Conservation (phyloP, 1,140 invertebrate genomes). For the Meloidogyne hapla region DNA sequence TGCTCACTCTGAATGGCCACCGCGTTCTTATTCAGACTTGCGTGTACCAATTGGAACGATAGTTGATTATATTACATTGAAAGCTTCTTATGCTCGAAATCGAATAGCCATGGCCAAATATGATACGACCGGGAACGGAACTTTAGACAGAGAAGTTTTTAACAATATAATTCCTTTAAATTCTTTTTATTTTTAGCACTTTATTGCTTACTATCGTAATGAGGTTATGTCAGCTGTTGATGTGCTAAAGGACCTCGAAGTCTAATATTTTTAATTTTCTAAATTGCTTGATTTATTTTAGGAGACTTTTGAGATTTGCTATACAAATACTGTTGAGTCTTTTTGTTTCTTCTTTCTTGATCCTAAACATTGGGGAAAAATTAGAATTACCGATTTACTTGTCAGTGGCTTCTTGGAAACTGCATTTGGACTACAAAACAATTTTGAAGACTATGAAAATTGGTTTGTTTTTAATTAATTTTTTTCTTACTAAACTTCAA, state of each 20-base stretch:
- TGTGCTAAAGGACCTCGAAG: constrained; percentile 30
- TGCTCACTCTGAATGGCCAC: neutral
- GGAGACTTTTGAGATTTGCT: constrained; percentile 30
- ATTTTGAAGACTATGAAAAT: constrained; percentile 33
- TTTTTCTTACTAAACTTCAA: too few species aligned
- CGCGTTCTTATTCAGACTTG: neutral
- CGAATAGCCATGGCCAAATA: constrained; percentile 26
- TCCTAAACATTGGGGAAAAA: constrained; percentile 27
- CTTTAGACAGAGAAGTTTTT: constrained; percentile 22
- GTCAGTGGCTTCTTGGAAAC: constrained; percentile 41
- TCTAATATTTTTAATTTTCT: neutral
- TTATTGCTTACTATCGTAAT: constrained; percentile 19
- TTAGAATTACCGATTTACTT: constrained; percentile 35
- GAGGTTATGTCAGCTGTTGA: constrained; percentile 26
- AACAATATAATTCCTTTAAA: neutral
- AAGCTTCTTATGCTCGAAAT: constrained; percentile 15
- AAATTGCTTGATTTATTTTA: constrained; percentile 14
- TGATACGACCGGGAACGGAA: constrained; percentile 17
- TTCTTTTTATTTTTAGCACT: constrained; percentile 23
- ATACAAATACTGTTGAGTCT: constrained; percentile 29
- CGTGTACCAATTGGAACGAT: constrained; percentile 11
- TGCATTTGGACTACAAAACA: constrained; percentile 29
- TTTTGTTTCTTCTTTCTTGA: constrained; percentile 47
- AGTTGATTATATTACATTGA: constrained; percentile 19
- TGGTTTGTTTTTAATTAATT: constrained; percentile 30